Conservation (phyloP, 2,797 vertebrate genomes). For the Botia almorhae region DNA sequence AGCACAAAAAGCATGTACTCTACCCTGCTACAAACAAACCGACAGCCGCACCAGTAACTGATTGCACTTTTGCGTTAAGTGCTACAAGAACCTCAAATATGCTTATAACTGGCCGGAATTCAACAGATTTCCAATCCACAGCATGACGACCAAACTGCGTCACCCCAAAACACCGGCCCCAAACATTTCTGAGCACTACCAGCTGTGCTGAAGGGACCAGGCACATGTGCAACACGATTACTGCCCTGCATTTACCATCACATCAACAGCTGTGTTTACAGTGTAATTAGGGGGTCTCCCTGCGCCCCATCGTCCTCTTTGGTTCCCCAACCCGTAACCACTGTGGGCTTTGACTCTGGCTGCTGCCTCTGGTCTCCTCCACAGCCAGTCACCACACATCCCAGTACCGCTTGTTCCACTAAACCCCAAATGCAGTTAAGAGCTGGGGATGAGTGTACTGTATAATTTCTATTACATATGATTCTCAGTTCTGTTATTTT, state of each 20-base stretch:
- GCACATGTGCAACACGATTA: conserved; percentile 42
- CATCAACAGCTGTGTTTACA: conserved; percentile 62
- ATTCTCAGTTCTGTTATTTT: conserved; percentile 23
- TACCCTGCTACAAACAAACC: neutral
- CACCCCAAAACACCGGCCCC: conserved; percentile 33
- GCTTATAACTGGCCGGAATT: conserved; percentile 6
- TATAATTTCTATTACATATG: conserved; percentile 18
- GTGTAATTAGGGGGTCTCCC: conserved; percentile 55
- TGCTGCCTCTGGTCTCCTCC: conserved; percentile 32
- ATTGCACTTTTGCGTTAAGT: neutral
- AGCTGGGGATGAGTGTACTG: conserved; percentile 1
- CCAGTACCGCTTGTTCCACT: conserved; percentile 1
- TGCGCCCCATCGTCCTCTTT: conserved; percentile 37
- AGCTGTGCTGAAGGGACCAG: conserved; percentile 28
- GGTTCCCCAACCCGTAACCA: conserved; percentile 33
- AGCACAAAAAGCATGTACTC: neutral
- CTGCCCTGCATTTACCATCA: conserved; percentile 52
- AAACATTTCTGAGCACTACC: conserved; percentile 36
- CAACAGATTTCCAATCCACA: neutral
- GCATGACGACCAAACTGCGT: conserved; percentile 5
- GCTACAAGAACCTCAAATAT: conserved; percentile 19
- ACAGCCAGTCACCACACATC: conserved; percentile 46
- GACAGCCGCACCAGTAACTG: neutral
- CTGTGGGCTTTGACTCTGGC: conserved; percentile 24
- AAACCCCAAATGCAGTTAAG: conserved; percentile 25